phyloP scores from a whole-genome alignment of 2,888 invertebrate species.

The Yponomeuta plumbellus region DNA sequence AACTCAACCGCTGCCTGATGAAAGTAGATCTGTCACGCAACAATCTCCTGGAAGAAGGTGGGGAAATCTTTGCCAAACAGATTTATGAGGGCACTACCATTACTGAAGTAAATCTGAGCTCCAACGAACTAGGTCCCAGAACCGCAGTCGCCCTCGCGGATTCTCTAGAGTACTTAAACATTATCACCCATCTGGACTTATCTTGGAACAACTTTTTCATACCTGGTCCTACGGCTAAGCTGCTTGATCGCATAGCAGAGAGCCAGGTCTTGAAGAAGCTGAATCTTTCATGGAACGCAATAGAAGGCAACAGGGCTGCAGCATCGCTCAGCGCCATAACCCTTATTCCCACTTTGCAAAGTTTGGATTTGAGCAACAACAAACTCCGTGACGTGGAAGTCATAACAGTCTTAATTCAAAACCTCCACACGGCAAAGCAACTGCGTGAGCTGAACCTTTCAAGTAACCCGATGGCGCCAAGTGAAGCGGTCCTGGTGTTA shows the following conservation, averaged over 20 bases:
- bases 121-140: slow-evolving; percentile 15
- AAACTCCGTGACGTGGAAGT: slow-evolving; percentile 13
- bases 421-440: slow-evolving; percentile 16
- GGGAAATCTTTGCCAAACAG: slow-evolving; percentile 28
- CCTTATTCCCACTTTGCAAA: slow-evolving; percentile 7
- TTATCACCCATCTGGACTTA: slow-evolving; percentile 20
- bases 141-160: neutral
- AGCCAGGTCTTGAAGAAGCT: slow-evolving; percentile 16
- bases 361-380: slow-evolving; percentile 19
- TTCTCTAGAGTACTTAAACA: neutral
- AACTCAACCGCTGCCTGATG: slow-evolving; percentile 23
- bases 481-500: slow-evolving; percentile 16
- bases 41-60: slow-evolving; percentile 33
- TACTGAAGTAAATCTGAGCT: slow-evolving; percentile 16
- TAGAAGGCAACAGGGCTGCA: slow-evolving; percentile 15
- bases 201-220: slow-evolving; percentile 39
- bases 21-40: slow-evolving; percentile 36
- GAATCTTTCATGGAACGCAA: slow-evolving; percentile 19
- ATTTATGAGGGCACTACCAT: slow-evolving; percentile 12
- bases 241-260: slow-evolving; percentile 16
- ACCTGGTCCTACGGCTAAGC: slow-evolving; percentile 16
- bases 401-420: neutral
- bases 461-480: slow-evolving; percentile 19
- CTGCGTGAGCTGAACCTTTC: slow-evolving; percentile 19
- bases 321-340: slow-evolving; percentile 15